These are phyloP conservation scores for Chrysomallon squamiferum DNA, from an alignment of 1,140 invertebrate species.

Conservation along the genomic window DNA sequence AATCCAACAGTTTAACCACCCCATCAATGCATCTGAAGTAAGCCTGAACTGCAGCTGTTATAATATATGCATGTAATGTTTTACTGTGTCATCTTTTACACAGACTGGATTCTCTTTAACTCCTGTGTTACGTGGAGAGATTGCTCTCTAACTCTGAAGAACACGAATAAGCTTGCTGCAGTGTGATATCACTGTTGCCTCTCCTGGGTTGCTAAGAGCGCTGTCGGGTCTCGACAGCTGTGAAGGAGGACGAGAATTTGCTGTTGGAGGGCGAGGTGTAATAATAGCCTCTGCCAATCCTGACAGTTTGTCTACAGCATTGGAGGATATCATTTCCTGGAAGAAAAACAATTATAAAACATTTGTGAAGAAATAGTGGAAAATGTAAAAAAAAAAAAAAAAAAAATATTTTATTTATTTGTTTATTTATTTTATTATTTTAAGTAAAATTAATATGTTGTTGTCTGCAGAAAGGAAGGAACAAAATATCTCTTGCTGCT, in stretches of 20 bases:
- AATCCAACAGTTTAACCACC: too few species aligned
- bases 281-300: conserved; percentile 18
- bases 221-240: conserved; percentile 17
- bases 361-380: neutral
- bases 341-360: conserved; percentile 6
- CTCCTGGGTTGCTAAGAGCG: conserved; percentile 23
- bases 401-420: too few species aligned
- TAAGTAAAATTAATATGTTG: neutral
- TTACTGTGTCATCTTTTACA: too few species aligned
- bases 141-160: conserved; percentile 22
- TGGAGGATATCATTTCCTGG: conserved; percentile 39
- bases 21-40: too few species aligned
- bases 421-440: neutral
- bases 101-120: too few species aligned
- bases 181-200: conserved; percentile 24
- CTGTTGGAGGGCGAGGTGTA: conserved; percentile 19
- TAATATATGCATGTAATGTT: too few species aligned
- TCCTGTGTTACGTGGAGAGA: too few species aligned
- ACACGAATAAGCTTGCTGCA: conserved; percentile 34
- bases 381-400: too few species aligned
- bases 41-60: too few species aligned
- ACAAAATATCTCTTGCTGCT: neutral
- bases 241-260: conserved; percentile 15
- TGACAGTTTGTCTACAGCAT: conserved; percentile 40
- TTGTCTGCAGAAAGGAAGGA: neutral